Conservation (phyloP, 2,113 vertebrate species). For the Callospermophilus lateralis region DNA sequence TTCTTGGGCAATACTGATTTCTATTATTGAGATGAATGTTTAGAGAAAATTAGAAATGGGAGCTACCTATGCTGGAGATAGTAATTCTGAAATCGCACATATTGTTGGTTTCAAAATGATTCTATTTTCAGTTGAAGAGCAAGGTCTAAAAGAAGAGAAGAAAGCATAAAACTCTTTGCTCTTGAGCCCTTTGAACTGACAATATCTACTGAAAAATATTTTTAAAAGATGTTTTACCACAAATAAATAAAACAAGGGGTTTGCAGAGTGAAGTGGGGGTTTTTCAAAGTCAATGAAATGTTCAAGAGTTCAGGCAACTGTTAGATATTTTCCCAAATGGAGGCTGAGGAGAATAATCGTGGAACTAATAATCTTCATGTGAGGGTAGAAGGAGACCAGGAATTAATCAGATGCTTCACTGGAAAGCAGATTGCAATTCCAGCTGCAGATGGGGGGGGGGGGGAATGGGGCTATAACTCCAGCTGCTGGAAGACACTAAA, state of each 20-base stretch:
- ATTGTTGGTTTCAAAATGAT: slow-evolving; percentile 24
- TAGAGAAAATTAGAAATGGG: slow-evolving; percentile 28
- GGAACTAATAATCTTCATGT: slow-evolving; percentile 19
- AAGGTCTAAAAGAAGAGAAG: neutral
- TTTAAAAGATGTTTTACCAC: neutral
- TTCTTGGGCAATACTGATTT: slow-evolving; percentile 5
- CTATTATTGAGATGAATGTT: neutral
- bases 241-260: slow-evolving; percentile 18
- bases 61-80: neutral
- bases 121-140: slow-evolving; percentile 34
- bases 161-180: slow-evolving; percentile 13
- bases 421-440: neutral
- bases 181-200: slow-evolving; percentile 43
- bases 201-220: neutral
- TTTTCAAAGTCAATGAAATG: slow-evolving; percentile 31
- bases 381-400: neutral
- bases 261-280: neutral
- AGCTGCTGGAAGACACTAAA: neutral
- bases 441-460: neutral
- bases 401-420: neutral
- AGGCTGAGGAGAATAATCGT: slow-evolving; percentile 29
- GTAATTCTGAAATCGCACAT: slow-evolving; percentile 49
- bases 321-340: slow-evolving; percentile 42
- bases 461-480: neutral
- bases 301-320: slow-evolving; percentile 23